Conservation (phyloP, 2,888 invertebrate genomes). For the Beris chalybata region DNA sequence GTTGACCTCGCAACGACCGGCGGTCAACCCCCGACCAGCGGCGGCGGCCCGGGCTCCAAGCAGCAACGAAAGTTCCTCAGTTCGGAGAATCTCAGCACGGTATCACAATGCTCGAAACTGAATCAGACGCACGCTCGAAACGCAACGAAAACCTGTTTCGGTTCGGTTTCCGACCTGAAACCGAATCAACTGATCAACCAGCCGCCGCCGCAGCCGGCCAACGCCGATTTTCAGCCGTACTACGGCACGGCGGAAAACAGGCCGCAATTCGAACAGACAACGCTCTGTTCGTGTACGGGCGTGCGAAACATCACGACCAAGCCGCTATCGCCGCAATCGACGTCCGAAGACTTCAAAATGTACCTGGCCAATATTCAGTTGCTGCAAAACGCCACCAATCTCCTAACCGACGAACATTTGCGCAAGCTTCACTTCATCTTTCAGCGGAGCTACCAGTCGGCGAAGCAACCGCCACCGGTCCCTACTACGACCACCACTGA, state of each 20-base stretch:
- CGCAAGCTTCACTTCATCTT: slow-evolving; percentile 63
- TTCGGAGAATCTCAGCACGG: slow-evolving; percentile 51
- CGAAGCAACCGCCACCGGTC: background rate
- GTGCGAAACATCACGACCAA: slow-evolving; percentile 64
- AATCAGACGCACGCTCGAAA: slow-evolving; percentile 46
- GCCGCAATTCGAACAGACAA: slow-evolving; percentile 43
- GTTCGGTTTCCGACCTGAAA: slow-evolving; percentile 56
- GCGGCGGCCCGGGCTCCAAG: slow-evolving; percentile 32
- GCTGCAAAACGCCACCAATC: slow-evolving; percentile 69
- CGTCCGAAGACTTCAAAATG: slow-evolving; percentile 70
- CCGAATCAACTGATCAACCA: slow-evolving; percentile 39
- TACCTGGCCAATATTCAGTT: slow-evolving; percentile 75
- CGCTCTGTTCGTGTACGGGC: slow-evolving; percentile 54
- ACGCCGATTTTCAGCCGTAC: background rate
- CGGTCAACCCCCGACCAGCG: background rate
- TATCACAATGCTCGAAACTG: slow-evolving; percentile 49
- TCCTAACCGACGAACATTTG: slow-evolving; percentile 64
- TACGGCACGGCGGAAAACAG: background rate
- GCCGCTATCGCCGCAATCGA: slow-evolving; percentile 66
- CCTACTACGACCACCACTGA: background rate
- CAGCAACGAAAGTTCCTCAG: slow-evolving; percentile 55
- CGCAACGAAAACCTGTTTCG: slow-evolving; percentile 51
- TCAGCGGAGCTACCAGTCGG: slow-evolving; percentile 60
- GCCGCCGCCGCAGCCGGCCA: slow-evolving; percentile 19
- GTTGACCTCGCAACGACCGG: too few species aligned